These are phyloP conservation scores for Myotis yumanensis DNA, from an alignment of 2,113 vertebrate genomes.

Conservation along the genomic window DNA sequence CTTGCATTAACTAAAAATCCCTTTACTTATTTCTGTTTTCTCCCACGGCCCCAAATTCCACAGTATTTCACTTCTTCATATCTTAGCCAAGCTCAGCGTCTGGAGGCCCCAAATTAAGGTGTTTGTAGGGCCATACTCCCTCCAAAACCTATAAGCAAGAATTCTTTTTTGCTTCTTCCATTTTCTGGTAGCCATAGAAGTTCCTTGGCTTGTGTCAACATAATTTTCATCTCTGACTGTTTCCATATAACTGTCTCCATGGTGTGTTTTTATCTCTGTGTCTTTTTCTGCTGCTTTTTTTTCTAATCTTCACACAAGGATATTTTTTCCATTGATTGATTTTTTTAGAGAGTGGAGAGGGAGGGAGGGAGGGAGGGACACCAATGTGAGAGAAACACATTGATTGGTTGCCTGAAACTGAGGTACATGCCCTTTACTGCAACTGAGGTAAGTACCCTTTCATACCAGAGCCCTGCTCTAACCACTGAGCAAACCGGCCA, in stretches of 20 bases:
- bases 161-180: background rate
- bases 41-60: background rate
- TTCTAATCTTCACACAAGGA: too few relatives aligned
- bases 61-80: background rate
- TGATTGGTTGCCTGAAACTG: too few relatives aligned
- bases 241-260: background rate
- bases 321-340: too few relatives aligned
- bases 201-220: background rate
- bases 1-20: background rate
- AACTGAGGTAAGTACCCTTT: too few relatives aligned
- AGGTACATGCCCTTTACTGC: too few relatives aligned
- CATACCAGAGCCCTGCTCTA: too few relatives aligned
- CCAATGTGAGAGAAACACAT: too few relatives aligned
- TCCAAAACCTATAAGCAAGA: background rate
- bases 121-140: background rate
- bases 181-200: background rate
- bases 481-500: too few relatives aligned
- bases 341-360: too few relatives aligned
- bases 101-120: background rate
- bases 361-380: too few relatives aligned
- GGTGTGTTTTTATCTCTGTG: background rate
- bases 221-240: background rate
- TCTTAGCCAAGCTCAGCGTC: background rate
- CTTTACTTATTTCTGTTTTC: background rate
- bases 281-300: background rate